These are phyloP conservation scores for Papilio glaucus DNA, from an alignment of 1,140 invertebrate species.

Conservation along the genomic window DNA sequence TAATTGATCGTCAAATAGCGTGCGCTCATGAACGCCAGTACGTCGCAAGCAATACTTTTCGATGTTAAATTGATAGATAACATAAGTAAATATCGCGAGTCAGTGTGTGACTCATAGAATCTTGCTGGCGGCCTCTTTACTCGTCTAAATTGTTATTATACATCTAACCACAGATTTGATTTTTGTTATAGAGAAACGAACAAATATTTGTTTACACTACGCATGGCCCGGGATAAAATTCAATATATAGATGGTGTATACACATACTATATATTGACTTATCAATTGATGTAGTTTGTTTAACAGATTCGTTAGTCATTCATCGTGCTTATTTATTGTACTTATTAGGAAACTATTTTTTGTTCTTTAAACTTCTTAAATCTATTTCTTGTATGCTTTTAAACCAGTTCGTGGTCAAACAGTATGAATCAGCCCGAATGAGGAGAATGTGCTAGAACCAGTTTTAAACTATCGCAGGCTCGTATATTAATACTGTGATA, in stretches of 20 bases:
- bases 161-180: neutral
- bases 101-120: slow-evolving; percentile 59
- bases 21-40: slow-evolving; percentile 25
- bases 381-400: slow-evolving; percentile 47
- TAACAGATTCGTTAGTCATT: slow-evolving; percentile 22
- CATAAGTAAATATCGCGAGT: slow-evolving; percentile 58
- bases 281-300: neutral
- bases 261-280: too few relatives aligned
- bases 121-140: slow-evolving; percentile 12
- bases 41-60: slow-evolving; percentile 60
- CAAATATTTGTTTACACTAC: too few relatives aligned
- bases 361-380: slow-evolving; percentile 42
- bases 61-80: slow-evolving; percentile 68
- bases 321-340: slow-evolving; percentile 32
- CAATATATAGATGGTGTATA: too few relatives aligned
- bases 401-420: slow-evolving; percentile 61
- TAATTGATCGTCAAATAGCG: slow-evolving; percentile 40
- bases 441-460: slow-evolving; percentile 60
- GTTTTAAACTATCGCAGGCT: slow-evolving; percentile 66
- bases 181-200: too few relatives aligned
- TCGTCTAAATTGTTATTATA: neutral
- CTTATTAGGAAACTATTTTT: slow-evolving; percentile 45
- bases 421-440: slow-evolving; percentile 67
- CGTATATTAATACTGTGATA: slow-evolving; percentile 50
- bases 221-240: too few relatives aligned